Conservation (phyloP, 2,797 vertebrate species). For the Tauraco hartlaubi region DNA sequence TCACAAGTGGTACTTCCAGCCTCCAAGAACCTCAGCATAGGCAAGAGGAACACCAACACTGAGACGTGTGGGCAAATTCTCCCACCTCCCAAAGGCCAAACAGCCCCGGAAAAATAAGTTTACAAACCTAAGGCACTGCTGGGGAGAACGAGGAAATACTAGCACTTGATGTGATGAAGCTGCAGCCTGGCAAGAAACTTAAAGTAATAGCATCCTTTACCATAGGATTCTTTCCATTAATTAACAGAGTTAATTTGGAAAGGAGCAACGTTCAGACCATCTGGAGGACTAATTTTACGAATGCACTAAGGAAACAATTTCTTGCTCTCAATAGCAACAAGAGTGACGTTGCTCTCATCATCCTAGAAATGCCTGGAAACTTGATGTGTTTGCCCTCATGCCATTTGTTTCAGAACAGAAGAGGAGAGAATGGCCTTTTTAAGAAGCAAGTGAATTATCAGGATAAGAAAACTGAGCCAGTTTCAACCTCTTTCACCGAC, state of each 20-base stretch:
- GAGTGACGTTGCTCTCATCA: neutral
- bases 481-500: neutral
- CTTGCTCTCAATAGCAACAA: neutral
- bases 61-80: neutral
- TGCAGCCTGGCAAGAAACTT: neutral
- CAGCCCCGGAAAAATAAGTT: neutral
- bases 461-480: rapidly evolving
- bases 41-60: neutral
- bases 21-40: neutral
- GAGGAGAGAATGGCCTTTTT: neutral
- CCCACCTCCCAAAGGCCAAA: neutral
- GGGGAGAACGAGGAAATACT: neutral
- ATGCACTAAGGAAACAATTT: neutral
- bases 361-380: neutral
- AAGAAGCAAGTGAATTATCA: neutral
- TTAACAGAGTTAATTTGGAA: neutral
- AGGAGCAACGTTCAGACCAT: neutral
- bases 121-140: neutral
- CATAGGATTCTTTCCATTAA: neutral
- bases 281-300: neutral
- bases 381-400: neutral
- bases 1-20: neutral
- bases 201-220: neutral
- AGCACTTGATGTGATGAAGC: neutral
- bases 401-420: neutral